These are phyloP conservation scores for Chromoteleia sp. DNA, from an alignment of 2,888 invertebrate genomes.

Conservation along the genomic window DNA sequence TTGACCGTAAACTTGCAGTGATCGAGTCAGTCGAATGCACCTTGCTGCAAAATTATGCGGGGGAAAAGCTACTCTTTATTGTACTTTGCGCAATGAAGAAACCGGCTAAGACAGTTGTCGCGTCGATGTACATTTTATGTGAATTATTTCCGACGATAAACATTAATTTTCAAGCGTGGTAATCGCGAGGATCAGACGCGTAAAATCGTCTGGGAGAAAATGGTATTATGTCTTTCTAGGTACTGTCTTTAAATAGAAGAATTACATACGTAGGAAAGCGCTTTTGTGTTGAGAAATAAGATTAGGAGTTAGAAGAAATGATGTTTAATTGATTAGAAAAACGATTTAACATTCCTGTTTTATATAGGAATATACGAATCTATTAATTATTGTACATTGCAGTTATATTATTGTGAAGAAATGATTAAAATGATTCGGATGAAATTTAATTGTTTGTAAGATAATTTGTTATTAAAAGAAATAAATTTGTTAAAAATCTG, in stretches of 20 bases:
- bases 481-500: too few relatives aligned
- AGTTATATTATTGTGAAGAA: too few relatives aligned
- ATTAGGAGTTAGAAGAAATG: background rate
- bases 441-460: too few relatives aligned
- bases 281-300: background rate
- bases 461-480: too few relatives aligned
- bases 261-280: slow-evolving; percentile 1
- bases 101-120: background rate
- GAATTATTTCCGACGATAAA: slow-evolving; percentile 2
- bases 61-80: slow-evolving; percentile 46
- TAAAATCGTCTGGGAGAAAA: slow-evolving; percentile 11
- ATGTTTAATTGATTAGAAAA: background rate
- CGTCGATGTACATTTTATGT: background rate
- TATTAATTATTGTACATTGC: too few relatives aligned
- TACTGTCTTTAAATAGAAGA: background rate
- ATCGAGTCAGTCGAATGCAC: slow-evolving; percentile 32
- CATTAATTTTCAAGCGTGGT: background rate
- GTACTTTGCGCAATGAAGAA: slow-evolving; percentile 21
- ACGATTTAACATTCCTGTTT: too few relatives aligned
- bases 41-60: slow-evolving; percentile 22
- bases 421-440: too few relatives aligned
- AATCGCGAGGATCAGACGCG: background rate
- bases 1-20: slow-evolving; percentile 67
- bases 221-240: slow-evolving; percentile 1
- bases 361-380: too few relatives aligned